Conservation (phyloP, 1,140 invertebrate species). For the Calliphora vicina region DNA sequence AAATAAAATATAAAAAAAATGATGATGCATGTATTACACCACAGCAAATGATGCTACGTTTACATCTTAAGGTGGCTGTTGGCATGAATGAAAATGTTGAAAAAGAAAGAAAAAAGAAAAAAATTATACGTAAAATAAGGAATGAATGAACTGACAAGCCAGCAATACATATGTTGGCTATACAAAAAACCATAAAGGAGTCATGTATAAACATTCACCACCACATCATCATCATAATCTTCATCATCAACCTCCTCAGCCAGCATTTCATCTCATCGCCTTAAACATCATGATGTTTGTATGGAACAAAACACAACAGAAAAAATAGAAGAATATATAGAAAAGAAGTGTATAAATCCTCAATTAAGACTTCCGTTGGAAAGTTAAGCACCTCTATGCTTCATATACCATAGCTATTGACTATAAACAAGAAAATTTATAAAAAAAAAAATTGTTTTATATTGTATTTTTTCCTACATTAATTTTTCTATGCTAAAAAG, state of each 20-base stretch:
- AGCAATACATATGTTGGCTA: neutral
- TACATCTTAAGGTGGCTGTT: neutral
- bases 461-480: neutral
- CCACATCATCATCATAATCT: neutral
- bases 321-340: too few relatives aligned
- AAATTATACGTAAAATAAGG: neutral
- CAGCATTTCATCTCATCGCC: neutral
- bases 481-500: too few relatives aligned
- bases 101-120: too few relatives aligned
- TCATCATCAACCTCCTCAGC: neutral
- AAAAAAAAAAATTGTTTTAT: neutral
- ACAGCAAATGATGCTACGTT: too few relatives aligned
- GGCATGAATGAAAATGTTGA: neutral
- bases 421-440: neutral
- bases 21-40: too few relatives aligned
- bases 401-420: neutral
- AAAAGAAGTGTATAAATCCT: constrained; percentile 10
- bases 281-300: neutral
- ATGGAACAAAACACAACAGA: neutral
- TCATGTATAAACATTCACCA: neutral
- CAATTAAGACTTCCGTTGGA: constrained; percentile 32
- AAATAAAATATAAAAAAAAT: too few relatives aligned
- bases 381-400: constrained; percentile 32
- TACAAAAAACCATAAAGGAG: neutral
- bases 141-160: neutral